Evolutionary conservation across 2,888 invertebrate genomes (phyloP), one percentile per base, ranked within the genome.

Genomic region (Phytoseiulus persimilis): DNA sequence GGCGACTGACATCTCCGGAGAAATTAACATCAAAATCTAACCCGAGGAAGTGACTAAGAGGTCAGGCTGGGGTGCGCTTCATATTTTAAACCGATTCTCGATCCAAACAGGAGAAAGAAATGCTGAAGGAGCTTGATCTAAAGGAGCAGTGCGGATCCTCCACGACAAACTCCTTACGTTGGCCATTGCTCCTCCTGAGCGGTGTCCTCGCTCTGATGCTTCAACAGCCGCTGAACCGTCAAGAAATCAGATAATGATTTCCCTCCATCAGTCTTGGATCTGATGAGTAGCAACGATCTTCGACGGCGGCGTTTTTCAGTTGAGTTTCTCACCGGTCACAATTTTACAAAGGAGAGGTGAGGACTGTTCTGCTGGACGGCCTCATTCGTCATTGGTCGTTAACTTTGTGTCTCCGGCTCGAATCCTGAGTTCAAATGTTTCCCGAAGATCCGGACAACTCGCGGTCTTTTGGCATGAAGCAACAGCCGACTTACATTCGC

Each of bases 61-160:
- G 5, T 18, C 65, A 18, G 18, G 5, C 9, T 2, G 65, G 18
- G 65, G 18, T 65, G 65, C 5, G 6, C 32, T 87, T 5, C 83
- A 1, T 11, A 83, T 11, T 11, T 83, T 33, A 9, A 31, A 31
- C 31, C 83, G 31, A 83, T 31, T 83, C 83, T 14, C 9, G 23
- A 83, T 83, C 28, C 33, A 1, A 3, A 83, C 87, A 87, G 87
- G 87, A 87, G 18, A 87, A 33, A 33, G 87, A 87, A 32, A 87
- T 87, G 87, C 87, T 87, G 45, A 87, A 33, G 33, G 87, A 87
- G 87, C 87, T 87, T 87, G 87, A 87, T 87, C 87, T 87, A 87
- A 87, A 87, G 87, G 87, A 87, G 87, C 87, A 87, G 87, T 87
- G 87, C 87, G 87, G 87, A 87, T 87, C 87, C 87, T 87, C 87